Percentiles rank a stretch among this genome's conserved stretches.
These are phyloP conservation scores for Lophochroa leadbeateri DNA, from an alignment of 2,113 vertebrate species.

Conservation along the genomic window DNA sequence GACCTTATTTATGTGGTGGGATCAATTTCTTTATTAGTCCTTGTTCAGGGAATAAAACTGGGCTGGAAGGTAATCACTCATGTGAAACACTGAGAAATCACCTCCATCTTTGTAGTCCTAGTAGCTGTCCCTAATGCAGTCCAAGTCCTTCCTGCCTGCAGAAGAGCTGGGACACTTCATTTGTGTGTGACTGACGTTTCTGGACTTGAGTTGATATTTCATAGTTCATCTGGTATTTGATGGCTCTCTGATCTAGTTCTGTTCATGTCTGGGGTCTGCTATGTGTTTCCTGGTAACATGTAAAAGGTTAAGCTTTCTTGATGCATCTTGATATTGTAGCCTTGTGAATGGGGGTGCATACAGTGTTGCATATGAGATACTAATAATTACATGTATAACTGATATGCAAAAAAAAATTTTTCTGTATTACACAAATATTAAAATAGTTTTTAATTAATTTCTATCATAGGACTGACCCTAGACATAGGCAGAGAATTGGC, in stretches of 20 bases:
- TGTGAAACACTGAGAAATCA: neutral
- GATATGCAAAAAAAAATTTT: neutral
- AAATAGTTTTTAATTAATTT: neutral
- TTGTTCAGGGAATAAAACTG: neutral
- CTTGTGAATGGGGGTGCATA: neutral
- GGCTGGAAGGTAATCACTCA: neutral
- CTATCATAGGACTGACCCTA: neutral
- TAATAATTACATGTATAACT: neutral
- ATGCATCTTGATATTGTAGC: neutral
- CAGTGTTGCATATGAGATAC: neutral
- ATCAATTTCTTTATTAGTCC: neutral
- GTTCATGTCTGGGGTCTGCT: neutral
- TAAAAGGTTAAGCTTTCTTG: neutral
- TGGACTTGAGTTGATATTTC: neutral
- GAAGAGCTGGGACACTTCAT: neutral
- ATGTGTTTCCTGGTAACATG: neutral
- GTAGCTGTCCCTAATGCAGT: neutral
- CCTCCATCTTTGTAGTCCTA: neutral
- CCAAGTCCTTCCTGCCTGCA: accelerated
- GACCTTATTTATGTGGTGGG: neutral
- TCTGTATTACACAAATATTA: neutral
- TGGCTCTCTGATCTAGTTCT: neutral
- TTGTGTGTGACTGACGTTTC: neutral
- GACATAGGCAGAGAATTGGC: neutral
- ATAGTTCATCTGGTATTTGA: neutral